Evolutionary conservation across 2,113 vertebrate species (phyloP).

Genomic region (Lycocorax pyrrhopterus): DNA sequence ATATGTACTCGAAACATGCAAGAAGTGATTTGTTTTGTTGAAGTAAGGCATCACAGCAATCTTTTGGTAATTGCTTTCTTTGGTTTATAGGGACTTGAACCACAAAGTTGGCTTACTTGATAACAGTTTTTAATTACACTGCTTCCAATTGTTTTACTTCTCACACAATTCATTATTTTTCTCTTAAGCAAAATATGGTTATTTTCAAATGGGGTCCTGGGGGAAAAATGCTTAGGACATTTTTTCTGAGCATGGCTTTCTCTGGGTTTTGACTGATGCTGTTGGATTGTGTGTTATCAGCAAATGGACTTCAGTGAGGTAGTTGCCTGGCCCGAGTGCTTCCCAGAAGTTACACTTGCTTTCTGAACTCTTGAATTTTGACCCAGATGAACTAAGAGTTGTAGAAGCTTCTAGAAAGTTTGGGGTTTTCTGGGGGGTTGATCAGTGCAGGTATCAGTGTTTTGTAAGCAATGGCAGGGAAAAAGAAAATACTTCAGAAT

Average conservation of each 20-base stretch:
- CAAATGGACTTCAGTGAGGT: not conserved
- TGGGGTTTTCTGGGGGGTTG: not conserved
- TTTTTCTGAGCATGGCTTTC: not conserved
- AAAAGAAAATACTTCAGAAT: not conserved
- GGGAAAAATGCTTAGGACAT: not conserved
- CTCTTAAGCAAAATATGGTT: not conserved
- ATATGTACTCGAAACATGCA: not conserved
- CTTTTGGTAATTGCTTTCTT: slow-evolving; percentile 38
- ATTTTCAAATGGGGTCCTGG: not conserved
- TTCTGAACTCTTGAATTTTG: not conserved
- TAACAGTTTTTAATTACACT: slow-evolving; percentile 15
- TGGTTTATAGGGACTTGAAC: slow-evolving; percentile 5
- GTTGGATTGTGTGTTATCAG: not conserved
- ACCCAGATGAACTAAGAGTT: not conserved
- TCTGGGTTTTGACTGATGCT: not conserved
- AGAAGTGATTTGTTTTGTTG: not conserved
- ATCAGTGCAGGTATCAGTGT: not conserved
- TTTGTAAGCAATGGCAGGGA: not conserved
- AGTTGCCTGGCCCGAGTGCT: not conserved
- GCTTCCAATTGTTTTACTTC: slow-evolving; percentile 3
- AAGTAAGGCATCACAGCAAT: not conserved
- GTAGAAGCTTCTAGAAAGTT: not conserved
- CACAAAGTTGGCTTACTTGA: slow-evolving; percentile 19
- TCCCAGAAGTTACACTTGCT: not conserved
- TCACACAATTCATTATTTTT: slow-evolving; percentile 7